Conservation (phyloP, 2,888 invertebrate species). For the Erebia palarica region DNA sequence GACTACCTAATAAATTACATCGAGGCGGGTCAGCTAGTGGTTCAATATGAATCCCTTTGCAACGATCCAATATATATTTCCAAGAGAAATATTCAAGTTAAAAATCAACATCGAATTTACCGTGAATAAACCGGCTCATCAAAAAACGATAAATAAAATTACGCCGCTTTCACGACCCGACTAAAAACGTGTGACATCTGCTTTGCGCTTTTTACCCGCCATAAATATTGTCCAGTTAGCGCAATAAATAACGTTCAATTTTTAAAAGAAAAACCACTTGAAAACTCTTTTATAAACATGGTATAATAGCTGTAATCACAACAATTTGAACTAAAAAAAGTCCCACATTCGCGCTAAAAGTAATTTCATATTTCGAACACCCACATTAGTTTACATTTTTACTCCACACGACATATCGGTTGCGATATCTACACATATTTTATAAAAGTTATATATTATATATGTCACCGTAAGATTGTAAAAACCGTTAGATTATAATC, state of each 20-base stretch:
- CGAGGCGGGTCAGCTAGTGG: no score
- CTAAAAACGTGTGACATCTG: constrained; percentile 63
- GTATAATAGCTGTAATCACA: constrained; percentile 53
- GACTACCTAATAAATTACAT: no score
- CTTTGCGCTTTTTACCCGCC: constrained; percentile 61
- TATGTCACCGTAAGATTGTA: no score
- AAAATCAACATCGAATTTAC: constrained; percentile 39
- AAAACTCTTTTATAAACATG: constrained; percentile 51
- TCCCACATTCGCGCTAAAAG: constrained; percentile 75
- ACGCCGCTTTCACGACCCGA: constrained; percentile 67
- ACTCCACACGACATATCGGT: constrained; percentile 10
- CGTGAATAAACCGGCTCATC: constrained; percentile 70
- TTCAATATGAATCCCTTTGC: neutral
- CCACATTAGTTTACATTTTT: constrained; percentile 67
- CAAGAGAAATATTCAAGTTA: constrained; percentile 7
- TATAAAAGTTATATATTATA: no score
- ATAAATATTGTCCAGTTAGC: constrained; percentile 71
- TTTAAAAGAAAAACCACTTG: constrained; percentile 41
- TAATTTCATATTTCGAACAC: constrained; percentile 80
- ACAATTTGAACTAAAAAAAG: constrained; percentile 56
- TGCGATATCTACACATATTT: neutral
- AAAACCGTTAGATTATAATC: no score
- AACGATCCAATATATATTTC: constrained; percentile 9
- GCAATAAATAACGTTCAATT: constrained; percentile 49
- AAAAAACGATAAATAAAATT: constrained; percentile 80